Evolutionary conservation across 2,888 invertebrate genomes (phyloP).

Genomic region (Eristalinus sepulchralis): DNA sequence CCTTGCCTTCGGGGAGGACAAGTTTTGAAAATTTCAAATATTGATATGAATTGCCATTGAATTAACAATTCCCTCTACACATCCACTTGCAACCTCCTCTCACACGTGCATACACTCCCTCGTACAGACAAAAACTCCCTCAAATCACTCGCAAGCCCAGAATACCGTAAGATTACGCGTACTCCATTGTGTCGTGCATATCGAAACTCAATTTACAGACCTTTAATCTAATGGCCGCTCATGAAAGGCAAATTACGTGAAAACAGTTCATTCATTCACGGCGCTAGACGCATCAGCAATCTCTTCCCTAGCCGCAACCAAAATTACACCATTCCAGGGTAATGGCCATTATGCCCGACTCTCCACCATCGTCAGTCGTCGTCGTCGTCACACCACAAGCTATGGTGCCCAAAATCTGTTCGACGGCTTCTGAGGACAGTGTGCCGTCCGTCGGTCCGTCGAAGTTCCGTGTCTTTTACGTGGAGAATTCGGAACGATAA

Average conservation of each 20-base stretch:
- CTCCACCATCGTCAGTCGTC: not conserved
- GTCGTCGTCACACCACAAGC: not conserved
- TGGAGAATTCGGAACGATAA: not conserved
- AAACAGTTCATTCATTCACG: conserved; percentile 15
- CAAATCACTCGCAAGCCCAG: not conserved
- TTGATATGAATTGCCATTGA: no score
- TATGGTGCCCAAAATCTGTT: not conserved
- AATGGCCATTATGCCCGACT: conserved; percentile 18
- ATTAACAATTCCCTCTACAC: no score
- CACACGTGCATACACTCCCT: no score
- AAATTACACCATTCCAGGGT: conserved; percentile 27
- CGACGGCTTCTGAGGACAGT: not conserved
- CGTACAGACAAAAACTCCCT: no score
- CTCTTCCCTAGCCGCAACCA: conserved; percentile 10
- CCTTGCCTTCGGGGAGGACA: no score
- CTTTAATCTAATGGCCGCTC: conserved; percentile 9
- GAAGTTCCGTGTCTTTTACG: not conserved
- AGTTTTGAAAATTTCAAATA: no score
- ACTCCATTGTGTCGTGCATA: not conserved
- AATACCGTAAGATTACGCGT: not conserved
- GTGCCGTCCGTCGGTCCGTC: no score
- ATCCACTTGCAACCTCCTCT: no score
- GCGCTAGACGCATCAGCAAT: not conserved
- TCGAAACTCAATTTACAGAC: conserved; percentile 8
- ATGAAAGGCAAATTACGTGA: conserved; percentile 31